Percentiles rank a stretch among this genome's conserved stretches.
phyloP scores from a whole-genome alignment of 2,797 vertebrate genomes.

The Antennarius maculatus region DNA sequence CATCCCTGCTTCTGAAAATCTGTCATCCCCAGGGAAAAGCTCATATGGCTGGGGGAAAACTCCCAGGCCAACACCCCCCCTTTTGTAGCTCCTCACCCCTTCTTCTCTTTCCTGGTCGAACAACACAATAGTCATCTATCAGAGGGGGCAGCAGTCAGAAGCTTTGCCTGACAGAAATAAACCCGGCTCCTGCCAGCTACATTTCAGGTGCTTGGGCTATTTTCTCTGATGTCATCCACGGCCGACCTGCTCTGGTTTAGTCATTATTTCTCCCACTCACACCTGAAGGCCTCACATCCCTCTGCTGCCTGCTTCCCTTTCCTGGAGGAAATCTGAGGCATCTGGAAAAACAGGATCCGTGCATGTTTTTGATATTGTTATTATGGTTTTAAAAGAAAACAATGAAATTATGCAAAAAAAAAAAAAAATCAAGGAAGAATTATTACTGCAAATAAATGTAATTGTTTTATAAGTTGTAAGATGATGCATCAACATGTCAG shows the following conservation, averaged over 20 bases:
- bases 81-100: constrained; percentile 37
- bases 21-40: constrained; percentile 66
- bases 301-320: constrained; percentile 78
- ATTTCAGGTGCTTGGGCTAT: constrained; percentile 59
- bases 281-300: constrained; percentile 58
- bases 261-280: constrained; percentile 10
- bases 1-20: constrained; percentile 72
- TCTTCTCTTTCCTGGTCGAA: constrained; percentile 73
- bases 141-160: constrained; percentile 64
- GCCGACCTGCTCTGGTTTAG: constrained; percentile 40
- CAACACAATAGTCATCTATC: constrained; percentile 71
- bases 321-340: constrained; percentile 71
- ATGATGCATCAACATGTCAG: neutral
- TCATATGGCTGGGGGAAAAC: constrained; percentile 62
- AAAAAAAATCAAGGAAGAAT: neutral
- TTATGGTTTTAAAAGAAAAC: constrained; percentile 22
- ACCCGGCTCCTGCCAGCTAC: constrained; percentile 43
- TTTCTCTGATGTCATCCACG: constrained; percentile 49
- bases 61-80: constrained; percentile 55
- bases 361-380: constrained; percentile 40
- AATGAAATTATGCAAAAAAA: constrained; percentile 3
- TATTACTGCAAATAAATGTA: neutral
- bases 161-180: constrained; percentile 58
- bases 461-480: neutral
- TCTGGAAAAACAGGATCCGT: constrained; percentile 76